Base-by-base conservation (phyloP, 1,140 invertebrate species). In the Drosophila tani region DNA sequence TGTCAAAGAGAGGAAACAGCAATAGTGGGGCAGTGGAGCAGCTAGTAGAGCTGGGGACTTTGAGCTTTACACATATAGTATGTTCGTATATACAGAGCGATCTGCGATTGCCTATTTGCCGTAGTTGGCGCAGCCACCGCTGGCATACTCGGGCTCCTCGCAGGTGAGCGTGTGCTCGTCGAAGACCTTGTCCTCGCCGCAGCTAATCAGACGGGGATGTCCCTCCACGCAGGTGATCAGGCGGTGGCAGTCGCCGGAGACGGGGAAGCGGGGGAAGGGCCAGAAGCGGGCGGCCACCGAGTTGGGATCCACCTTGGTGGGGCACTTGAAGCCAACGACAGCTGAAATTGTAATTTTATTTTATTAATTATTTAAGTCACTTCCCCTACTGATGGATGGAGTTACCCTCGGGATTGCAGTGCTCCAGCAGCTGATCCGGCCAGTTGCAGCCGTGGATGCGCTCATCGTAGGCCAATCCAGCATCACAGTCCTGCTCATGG, bases 401-500 rank as follows among this genome's bases (percentile, higher is more conserved):
- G 58, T 91, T 91, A 97, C 96, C 95, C 95, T 98, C 97, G 55
- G 97, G 97, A 91, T 97, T 97, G 93, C 97, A 98, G 84, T 94
- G 95, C 47, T 97, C 96, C 45, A 97, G 93, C 1, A 98, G 94
- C 53, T 97, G 95, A 94, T 99, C 98, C 11, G 98, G 97, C 97
- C 97, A 99, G 91, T 98, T 98, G 94, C 98, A 99, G 24, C 95
- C 95, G 84, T 98, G 97, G 50, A 95, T 97, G 73, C 96, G 96
- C 24, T 97, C 96, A 85, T 98, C 97, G 92, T 98, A 99, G 24
- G 96, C 97, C 46, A 98, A 94, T 4, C 98, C 98, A 0, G 97
- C 95, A 49, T 97, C 97, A 93, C 98, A 98, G 12, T 96, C 95
- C 75, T 96, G 95, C 50, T 96, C 95, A 66, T 96, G 94, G 0